phyloP scores from a whole-genome alignment of 2,888 invertebrate species.

The Teleogryllus oceanicus region DNA sequence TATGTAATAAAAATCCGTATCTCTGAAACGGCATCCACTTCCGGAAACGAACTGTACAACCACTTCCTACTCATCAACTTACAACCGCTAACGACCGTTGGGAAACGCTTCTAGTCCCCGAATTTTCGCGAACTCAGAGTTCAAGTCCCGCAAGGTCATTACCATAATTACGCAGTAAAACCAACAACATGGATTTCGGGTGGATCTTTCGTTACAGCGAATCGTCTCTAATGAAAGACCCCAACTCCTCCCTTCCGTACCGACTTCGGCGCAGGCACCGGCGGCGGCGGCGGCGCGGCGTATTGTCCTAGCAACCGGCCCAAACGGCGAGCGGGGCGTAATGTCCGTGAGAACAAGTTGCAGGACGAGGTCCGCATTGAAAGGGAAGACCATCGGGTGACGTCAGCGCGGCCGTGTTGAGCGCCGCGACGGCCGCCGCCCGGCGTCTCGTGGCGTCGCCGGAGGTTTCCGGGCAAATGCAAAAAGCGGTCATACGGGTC shows the following conservation, averaged over 20 bases:
- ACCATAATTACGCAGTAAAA: slow-evolving; percentile 10
- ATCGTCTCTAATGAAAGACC: neutral
- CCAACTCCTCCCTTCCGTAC: neutral
- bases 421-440: too few species aligned
- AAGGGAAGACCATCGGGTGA: neutral
- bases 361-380: neutral
- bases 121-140: too few species aligned
- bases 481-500: slow-evolving; percentile 31
- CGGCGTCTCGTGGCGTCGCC: neutral
- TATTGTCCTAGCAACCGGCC: neutral
- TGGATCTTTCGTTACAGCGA: neutral
- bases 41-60: too few species aligned
- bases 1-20: too few species aligned
- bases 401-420: too few species aligned
- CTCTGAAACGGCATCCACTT: too few species aligned
- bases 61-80: too few species aligned
- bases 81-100: too few species aligned
- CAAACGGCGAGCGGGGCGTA: neutral
- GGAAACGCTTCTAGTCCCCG: too few species aligned
- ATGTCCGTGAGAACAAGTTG: slow-evolving; percentile 1
- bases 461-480: neutral
- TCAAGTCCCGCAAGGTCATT: neutral
- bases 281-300: neutral
- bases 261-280: neutral
- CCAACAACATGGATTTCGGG: neutral